Evolutionary conservation across 2,888 invertebrate genomes (phyloP), one percentile per base, ranked within the genome.

Genomic region (Thelaira solivaga): DNA sequence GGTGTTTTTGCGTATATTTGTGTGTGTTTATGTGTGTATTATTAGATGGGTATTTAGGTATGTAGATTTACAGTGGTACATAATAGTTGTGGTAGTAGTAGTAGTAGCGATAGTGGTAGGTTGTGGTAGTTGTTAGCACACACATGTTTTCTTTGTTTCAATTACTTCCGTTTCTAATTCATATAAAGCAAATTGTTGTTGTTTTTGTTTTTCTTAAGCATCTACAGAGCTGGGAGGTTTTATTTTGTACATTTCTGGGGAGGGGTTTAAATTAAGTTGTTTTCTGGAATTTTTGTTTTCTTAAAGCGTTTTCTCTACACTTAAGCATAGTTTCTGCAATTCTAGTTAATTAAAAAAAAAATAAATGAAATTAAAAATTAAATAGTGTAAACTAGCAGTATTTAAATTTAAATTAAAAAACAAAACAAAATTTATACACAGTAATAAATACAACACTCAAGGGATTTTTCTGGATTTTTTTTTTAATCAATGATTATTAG

Each of bases 401-500:
- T 68, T 47, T 20, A 59, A 24, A 49, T n/a, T n/a, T n/a, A n/a
- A n/a, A n/a, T n/a, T 45, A 49, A 76, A 10, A 53, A 45, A 55
- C 4, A 41, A 22, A 64, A n/a, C 16, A 71, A 18, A 47, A 51
- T 51, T 39, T 59, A 22, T 62, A 78, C 59, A 80, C 71, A 68
- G 39, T 69, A 64, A 45, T n/a, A n/a, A n/a, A n/a, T 36, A 67
- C 67, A 74, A 74, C 74, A 74, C 36, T 51, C 36, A 74, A 34
- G 45, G 59, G 26, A 26, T 59, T 57, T 55, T 16, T 26, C 2
- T 13, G 47, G 47, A 64, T 47, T 67, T 45, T 10, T 55, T 61
- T 75, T 62, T n/a, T 16, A 62, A 18, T 55, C 4, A 57, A 57
- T 43, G 65, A 64, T 80, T 72, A 74, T 80, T 81, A 79, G 76